These are phyloP conservation scores for Rhopalosiphum maidis DNA, from an alignment of 1,140 invertebrate genomes.

Conservation along the genomic window DNA sequence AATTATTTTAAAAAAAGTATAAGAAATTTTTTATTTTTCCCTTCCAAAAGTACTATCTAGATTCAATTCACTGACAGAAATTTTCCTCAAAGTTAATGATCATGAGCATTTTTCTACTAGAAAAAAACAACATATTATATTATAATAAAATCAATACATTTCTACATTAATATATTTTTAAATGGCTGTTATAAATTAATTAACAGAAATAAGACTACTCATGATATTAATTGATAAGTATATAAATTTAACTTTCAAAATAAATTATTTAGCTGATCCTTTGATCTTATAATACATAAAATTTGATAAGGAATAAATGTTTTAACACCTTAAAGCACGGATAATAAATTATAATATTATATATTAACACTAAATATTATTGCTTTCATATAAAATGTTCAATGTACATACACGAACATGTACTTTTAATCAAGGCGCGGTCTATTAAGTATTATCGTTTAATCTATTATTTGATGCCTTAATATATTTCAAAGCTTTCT, in stretches of 20 bases:
- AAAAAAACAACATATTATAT: no score
- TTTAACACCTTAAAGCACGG: background rate
- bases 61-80: no score
- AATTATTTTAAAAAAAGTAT: no score
- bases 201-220: no score
- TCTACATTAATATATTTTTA: no score
- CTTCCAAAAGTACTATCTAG: no score
- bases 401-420: background rate
- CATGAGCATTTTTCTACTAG: no score
- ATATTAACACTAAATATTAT: background rate
- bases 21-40: no score
- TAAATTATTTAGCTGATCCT: no score
- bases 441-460: background rate
- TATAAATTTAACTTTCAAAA: background rate
- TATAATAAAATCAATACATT: no score
- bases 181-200: no score
- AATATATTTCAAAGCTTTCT: slow-evolving; percentile 15
- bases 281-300: background rate
- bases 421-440: background rate
- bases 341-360: background rate
- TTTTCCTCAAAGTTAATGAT: no score
- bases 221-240: background rate
- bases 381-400: background rate
- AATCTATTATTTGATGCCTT: background rate
- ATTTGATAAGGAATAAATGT: background rate